Percentiles rank a stretch among this genome's conserved stretches.
phyloP scores from a whole-genome alignment of 2,797 vertebrate species.

The Leptoclinus maculatus region DNA sequence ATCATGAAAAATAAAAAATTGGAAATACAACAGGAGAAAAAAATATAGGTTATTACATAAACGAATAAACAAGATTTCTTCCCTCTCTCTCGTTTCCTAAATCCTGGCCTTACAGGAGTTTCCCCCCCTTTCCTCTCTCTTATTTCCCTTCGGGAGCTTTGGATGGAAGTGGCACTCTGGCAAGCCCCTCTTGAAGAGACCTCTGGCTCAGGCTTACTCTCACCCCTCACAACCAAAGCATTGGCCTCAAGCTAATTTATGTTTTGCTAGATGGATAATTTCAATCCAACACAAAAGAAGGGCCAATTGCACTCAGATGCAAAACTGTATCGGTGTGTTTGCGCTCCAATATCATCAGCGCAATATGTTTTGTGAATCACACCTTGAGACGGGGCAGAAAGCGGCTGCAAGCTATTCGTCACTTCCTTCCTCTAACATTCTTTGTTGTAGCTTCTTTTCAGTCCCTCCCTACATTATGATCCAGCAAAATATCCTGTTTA shows the following conservation, averaged over 20 bases:
- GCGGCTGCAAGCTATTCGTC: neutral
- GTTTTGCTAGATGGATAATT: neutral
- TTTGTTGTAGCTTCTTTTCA: slow-evolving; percentile 5
- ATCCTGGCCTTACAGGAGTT: neutral
- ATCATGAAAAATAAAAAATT: neutral
- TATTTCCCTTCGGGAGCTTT: no score
- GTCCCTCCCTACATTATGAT: neutral
- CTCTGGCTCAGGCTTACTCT: neutral
- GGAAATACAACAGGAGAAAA: neutral
- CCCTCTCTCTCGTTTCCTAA: neutral
- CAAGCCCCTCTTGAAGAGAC: neutral
- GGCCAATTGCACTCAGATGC: neutral
- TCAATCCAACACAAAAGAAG: neutral
- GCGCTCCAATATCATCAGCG: neutral
- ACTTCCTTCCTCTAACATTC: neutral
- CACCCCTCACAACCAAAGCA: neutral
- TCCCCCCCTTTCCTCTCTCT: neutral
- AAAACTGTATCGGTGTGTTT: neutral
- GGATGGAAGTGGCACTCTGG: neutral
- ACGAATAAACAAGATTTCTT: neutral
- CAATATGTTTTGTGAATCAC: neutral
- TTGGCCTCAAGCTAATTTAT: neutral
- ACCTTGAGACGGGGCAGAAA: neutral
- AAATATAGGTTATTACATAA: neutral
- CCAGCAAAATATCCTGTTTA: neutral